Base-by-base conservation (phyloP, 2,797 vertebrate genomes). In the Cossypha polioptera region DNA sequence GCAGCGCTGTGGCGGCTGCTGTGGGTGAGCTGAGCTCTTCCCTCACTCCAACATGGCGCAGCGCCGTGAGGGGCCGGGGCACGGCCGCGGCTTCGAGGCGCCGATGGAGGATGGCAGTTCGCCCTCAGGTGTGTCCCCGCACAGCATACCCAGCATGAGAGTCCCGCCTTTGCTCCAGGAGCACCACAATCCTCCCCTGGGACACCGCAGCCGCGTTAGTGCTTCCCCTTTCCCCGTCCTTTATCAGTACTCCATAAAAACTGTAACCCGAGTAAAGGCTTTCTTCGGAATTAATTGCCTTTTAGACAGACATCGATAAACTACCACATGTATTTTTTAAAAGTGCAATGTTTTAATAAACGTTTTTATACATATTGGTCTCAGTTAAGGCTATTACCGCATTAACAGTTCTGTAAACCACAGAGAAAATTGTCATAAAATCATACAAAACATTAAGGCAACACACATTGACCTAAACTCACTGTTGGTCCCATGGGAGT, bases 341-440 rank as follows among this genome's bases (percentile, higher is more conserved):
- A 94, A 96, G 97, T 88, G 95, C 92, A 93, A 90, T 78, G 80
- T 93, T 83, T 98, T 97, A 97, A 96, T 89, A 94, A 96, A 97
- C 88, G 10, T 82, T 76, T 95, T 95, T 74, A 96, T 89, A 86
- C 65, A 93, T 35, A 95, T 97, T 97, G 96, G 97, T 97, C 97
- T 96, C 86, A 53, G 57, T 96, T 96, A 96, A 96, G 93, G 92
- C 93, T 95, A 96, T 96, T 95, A 97, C 80, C 95, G 85, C 59
- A 69, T 92, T 47, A 95, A 90, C 92, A 91, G 65, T 91, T 92
- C 73, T 92, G 97, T 98, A 97, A 98, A 97, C 97, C 66, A 88
- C 82, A 90, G 38, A 82, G 68, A 84, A 95, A 95, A 68, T 88
- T 61, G 79, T 94, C 62, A 45, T 94, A 82, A 93, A 95, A 97